Percentiles rank a stretch among this genome's conserved stretches.
These are phyloP conservation scores for Macrosiphum euphorbiae DNA, from an alignment of 2,888 invertebrate species.

Conservation along the genomic window DNA sequence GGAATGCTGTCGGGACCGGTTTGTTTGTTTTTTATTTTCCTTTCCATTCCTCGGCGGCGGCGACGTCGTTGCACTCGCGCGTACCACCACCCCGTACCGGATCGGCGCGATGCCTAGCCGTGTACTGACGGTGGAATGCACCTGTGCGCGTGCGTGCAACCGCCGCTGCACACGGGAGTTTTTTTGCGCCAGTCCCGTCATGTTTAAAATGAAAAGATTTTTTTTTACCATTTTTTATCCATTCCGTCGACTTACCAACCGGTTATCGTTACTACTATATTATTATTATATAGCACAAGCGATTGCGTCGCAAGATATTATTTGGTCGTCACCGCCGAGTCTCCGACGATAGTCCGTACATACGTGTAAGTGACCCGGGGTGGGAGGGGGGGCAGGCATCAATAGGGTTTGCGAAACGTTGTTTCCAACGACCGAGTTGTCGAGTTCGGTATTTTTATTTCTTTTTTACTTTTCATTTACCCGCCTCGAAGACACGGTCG, in stretches of 20 bases:
- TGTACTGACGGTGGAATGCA: constrained; percentile 34
- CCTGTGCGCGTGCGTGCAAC: neutral
- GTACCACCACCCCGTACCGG: neutral
- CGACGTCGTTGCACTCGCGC: constrained; percentile 51
- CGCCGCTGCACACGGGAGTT: neutral
- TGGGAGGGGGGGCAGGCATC: neutral
- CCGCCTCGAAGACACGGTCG: neutral
- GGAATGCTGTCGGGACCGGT: constrained; percentile 64
- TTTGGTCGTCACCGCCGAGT: neutral
- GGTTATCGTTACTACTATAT: neutral
- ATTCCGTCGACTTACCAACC: constrained; percentile 4
- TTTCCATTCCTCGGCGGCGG: constrained; percentile 35
- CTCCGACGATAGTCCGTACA: neutral
- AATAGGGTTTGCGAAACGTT: neutral
- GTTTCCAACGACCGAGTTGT: neutral
- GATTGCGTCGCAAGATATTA: neutral
- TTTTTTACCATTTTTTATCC: neutral
- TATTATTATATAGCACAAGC: no score
- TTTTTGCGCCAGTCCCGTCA: constrained; percentile 6
- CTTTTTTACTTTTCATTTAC: neutral
- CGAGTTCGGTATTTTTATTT: neutral
- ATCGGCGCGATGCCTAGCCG: neutral
- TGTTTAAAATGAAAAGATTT: neutral
- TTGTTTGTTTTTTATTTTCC: constrained; percentile 43
- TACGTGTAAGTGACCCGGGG: neutral